phyloP scores from a whole-genome alignment of 2,113 vertebrate genomes.

The Prionailurus bengalensis region DNA sequence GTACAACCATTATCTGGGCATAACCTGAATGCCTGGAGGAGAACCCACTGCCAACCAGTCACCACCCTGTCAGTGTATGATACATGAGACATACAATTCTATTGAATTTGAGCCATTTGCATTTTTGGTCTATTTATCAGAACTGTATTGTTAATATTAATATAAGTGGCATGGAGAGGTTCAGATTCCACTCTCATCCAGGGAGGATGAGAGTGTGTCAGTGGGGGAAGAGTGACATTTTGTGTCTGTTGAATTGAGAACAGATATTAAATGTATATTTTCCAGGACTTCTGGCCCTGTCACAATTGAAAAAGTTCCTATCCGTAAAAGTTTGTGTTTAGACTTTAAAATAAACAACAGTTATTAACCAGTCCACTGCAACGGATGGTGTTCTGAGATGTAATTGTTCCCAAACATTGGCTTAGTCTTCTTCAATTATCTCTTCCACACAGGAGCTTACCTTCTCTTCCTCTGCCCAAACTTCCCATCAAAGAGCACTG shows the following conservation, averaged over 20 bases:
- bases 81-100: not conserved
- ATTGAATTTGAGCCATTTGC: not conserved
- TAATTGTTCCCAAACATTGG: not conserved
- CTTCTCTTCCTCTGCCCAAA: not conserved
- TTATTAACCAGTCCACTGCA: not conserved
- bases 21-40: not conserved
- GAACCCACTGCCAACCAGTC: not conserved
- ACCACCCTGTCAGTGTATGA: not conserved
- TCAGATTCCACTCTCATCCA: not conserved
- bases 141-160: not conserved
- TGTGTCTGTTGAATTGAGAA: not conserved
- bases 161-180: not conserved
- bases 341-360: not conserved
- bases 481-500: not conserved
- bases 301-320: not conserved
- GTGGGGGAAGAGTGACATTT: not conserved
- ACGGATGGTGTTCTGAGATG: not conserved
- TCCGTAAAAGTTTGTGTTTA: not conserved
- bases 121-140: not conserved
- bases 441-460: not conserved
- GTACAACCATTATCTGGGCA: rapidly evolving
- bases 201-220: not conserved
- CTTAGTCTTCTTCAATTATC: not conserved
- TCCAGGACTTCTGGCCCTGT: not conserved
- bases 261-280: not conserved